These are phyloP conservation scores for Alethe castanea DNA, from an alignment of 2,113 vertebrate species.

Conservation along the genomic window DNA sequence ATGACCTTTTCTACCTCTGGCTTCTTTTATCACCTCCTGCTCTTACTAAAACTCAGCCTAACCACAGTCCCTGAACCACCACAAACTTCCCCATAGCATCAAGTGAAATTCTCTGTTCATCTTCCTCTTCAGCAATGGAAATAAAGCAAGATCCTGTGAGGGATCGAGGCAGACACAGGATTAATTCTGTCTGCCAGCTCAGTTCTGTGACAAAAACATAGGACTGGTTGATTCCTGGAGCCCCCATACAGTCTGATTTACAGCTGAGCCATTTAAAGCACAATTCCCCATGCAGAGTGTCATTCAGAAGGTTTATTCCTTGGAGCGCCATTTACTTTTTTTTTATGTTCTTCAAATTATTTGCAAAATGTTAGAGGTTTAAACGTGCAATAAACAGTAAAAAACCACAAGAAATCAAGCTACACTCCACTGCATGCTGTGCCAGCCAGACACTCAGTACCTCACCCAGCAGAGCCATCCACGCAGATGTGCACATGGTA, in stretches of 20 bases:
- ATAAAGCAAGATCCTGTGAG: not conserved
- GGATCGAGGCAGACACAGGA: not conserved
- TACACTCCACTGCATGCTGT: not conserved
- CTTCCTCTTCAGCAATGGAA: not conserved
- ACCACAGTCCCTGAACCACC: not conserved
- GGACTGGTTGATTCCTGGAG: conserved; percentile 13
- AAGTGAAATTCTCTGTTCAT: not conserved
- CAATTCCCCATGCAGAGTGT: not conserved
- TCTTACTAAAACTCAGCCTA: not conserved
- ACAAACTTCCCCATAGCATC: not conserved
- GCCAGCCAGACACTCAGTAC: not conserved
- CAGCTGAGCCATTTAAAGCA: not conserved
- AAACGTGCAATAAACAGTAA: not conserved
- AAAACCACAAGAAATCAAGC: not conserved
- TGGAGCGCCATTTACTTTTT: not conserved
- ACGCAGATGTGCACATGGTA: accelerated
- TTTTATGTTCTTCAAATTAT: not conserved
- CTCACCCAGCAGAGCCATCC: not conserved
- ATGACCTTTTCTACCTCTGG: not conserved
- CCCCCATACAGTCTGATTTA: conserved; percentile 16
- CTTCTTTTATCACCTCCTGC: not conserved
- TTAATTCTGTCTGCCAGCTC: conserved; percentile 36
- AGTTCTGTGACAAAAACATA: conserved; percentile 10
- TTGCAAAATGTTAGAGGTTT: not conserved
- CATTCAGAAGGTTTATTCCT: conserved; percentile 13